Conservation (phyloP, 2,113 vertebrate genomes). For the Psilopogon haemacephalus region DNA sequence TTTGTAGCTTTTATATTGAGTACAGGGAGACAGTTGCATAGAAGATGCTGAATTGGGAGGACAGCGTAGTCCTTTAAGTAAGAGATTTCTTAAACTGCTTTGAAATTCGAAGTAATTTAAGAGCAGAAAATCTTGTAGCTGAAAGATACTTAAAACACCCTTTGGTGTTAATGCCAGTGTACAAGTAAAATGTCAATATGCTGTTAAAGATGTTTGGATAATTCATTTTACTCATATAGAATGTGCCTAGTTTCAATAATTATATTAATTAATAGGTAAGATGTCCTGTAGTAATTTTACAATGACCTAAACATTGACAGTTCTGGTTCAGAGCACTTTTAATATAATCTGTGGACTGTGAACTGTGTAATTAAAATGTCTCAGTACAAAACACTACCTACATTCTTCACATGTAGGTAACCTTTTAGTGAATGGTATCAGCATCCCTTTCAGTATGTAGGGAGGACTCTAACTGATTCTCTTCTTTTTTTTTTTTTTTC, state of each 20-base stretch:
- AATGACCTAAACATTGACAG: not conserved
- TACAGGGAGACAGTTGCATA: not conserved
- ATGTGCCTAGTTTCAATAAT: not conserved
- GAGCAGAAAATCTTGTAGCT: not conserved
- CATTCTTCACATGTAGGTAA: not conserved
- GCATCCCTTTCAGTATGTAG: not conserved
- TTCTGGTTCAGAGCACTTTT: not conserved
- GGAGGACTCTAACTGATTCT: not conserved
- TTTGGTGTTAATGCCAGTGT: conserved; percentile 4
- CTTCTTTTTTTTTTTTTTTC: not conserved
- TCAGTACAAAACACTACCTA: not conserved
- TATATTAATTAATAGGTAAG: conserved; percentile 5
- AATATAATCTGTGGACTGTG: not conserved
- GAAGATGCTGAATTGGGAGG: not conserved
- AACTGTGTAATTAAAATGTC: not conserved
- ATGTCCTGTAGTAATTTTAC: conserved; percentile 3
- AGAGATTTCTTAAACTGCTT: not conserved
- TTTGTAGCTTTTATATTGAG: not conserved
- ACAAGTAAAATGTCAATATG: conserved; percentile 43
- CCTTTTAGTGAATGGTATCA: not conserved
- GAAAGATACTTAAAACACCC: not conserved
- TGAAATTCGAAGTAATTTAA: not conserved
- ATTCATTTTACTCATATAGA: not conserved
- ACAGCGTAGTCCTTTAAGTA: not conserved
- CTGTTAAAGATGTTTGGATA: conserved; percentile 18